These are phyloP conservation scores for Otocyon megalotis DNA, from an alignment of 2,113 vertebrate species.

Conservation along the genomic window DNA sequence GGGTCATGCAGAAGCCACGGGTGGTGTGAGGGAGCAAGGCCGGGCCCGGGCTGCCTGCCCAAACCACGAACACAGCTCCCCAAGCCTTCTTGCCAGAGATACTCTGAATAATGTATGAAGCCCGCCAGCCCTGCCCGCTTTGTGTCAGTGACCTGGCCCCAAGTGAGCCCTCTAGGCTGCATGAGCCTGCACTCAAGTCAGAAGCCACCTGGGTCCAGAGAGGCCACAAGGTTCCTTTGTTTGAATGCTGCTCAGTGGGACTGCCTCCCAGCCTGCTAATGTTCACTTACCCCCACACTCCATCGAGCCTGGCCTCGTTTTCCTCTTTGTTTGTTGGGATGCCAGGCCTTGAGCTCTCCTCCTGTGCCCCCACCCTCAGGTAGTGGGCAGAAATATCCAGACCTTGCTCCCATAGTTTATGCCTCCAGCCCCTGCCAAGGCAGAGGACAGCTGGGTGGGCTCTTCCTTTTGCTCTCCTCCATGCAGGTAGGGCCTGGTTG, in stretches of 20 bases:
- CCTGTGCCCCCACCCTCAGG: background rate
- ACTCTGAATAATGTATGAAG: constrained; percentile 52
- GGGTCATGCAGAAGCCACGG: background rate
- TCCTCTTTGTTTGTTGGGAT: background rate
- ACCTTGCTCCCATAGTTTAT: no score
- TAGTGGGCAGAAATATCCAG: background rate
- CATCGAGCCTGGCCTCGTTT: background rate
- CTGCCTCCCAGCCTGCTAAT: background rate
- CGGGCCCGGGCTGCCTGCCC: background rate
- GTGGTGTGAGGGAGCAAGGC: constrained; percentile 30
- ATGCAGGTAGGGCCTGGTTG: background rate
- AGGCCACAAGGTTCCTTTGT: background rate
- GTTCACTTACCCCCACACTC: background rate
- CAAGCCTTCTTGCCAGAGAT: background rate
- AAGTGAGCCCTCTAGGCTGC: background rate
- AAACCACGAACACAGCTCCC: background rate
- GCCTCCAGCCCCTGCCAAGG: background rate
- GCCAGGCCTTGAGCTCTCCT: background rate
- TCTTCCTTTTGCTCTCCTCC: background rate
- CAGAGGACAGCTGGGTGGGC: background rate
- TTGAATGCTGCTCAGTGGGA: background rate
- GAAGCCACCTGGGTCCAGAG: background rate
- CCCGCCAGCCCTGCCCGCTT: background rate
- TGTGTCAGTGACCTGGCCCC: background rate
- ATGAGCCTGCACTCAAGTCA: background rate